These are phyloP conservation scores for Anoplopoma fimbria DNA, from an alignment of 2,113 vertebrate genomes.

Conservation along the genomic window DNA sequence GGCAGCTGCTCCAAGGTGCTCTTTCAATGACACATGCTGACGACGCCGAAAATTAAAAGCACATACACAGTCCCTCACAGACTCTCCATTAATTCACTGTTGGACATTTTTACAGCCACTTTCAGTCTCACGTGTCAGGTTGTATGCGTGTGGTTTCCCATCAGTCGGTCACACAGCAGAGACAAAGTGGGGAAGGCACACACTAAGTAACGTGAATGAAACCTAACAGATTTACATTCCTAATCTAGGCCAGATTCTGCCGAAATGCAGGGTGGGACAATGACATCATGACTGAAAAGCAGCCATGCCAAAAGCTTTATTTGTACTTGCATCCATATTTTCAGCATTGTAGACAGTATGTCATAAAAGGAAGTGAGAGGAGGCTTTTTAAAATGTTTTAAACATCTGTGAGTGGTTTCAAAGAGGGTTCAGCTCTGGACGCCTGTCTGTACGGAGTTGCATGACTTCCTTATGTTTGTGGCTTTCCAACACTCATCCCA, in stretches of 20 bases:
- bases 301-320: constrained; percentile 20
- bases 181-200: constrained; percentile 14
- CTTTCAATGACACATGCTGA: constrained; percentile 53
- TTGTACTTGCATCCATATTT: constrained; percentile 13
- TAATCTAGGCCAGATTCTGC: constrained; percentile 1
- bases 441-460: background rate
- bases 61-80: constrained; percentile 19
- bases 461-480: background rate
- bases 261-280: constrained; percentile 20
- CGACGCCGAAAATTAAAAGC: constrained; percentile 8
- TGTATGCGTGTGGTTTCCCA: background rate
- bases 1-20: background rate
- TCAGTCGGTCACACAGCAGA: background rate
- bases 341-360: constrained; percentile 13
- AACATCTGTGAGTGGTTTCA: constrained; percentile 30
- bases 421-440: background rate
- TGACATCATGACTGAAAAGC: constrained; percentile 43
- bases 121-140: background rate
- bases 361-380: constrained; percentile 42
- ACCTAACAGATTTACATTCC: background rate
- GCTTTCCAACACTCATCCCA: background rate
- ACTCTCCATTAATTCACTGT: constrained; percentile 16
- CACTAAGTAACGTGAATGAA: background rate
- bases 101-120: constrained; percentile 35
- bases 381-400: constrained; percentile 4